Conservation (phyloP, 1,140 invertebrate species). For the Lucilia cuprina region DNA sequence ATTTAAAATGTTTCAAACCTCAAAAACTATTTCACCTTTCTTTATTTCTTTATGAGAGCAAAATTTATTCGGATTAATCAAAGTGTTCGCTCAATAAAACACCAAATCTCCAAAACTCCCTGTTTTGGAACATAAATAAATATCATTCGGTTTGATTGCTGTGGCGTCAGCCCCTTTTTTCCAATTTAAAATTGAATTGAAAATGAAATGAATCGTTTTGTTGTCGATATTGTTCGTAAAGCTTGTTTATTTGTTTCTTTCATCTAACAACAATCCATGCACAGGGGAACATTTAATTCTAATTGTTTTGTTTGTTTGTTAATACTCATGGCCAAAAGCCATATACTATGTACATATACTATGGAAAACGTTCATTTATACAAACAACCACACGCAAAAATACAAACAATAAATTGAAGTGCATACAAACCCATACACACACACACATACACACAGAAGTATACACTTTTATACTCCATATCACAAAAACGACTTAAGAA, state of each 20-base stretch:
- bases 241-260: background rate
- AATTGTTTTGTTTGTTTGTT: conserved; percentile 7
- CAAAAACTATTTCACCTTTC: background rate
- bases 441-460: too few relatives aligned
- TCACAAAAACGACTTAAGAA: background rate
- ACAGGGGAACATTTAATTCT: conserved; percentile 11
- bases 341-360: background rate
- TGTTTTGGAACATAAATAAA: background rate
- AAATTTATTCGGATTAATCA: background rate
- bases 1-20: background rate
- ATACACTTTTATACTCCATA: too few relatives aligned
- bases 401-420: too few relatives aligned
- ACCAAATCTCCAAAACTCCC: too few relatives aligned
- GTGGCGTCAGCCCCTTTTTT: background rate
- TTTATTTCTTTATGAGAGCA: background rate
- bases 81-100: background rate
- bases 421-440: background rate
- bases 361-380: background rate
- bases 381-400: background rate
- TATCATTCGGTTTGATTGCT: background rate
- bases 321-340: background rate
- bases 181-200: background rate
- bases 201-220: background rate
- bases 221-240: background rate
- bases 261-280: background rate